Percentiles rank a stretch among this genome's conserved stretches.
phyloP scores from a whole-genome alignment of 1,140 invertebrate species.

The Cotesia typhae region DNA sequence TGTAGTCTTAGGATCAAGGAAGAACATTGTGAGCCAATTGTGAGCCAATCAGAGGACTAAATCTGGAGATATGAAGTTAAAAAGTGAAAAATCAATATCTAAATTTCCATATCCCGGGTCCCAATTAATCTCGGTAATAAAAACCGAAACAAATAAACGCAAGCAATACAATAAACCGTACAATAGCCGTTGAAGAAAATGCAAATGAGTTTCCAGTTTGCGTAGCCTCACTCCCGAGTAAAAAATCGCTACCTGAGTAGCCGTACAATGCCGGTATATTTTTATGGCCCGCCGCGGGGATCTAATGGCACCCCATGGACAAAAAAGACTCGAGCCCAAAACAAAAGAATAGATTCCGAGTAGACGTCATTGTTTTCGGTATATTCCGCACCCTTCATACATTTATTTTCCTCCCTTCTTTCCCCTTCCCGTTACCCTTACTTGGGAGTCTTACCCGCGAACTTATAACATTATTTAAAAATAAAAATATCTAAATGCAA shows the following conservation, averaged over 20 bases:
- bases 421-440: slow-evolving; percentile 26
- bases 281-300: slow-evolving; percentile 54
- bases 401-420: slow-evolving; percentile 52
- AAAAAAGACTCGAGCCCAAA: slow-evolving; percentile 47
- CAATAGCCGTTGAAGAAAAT: slow-evolving; percentile 24
- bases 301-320: slow-evolving; percentile 56
- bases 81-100: too few relatives aligned
- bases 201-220: slow-evolving; percentile 25
- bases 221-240: neutral
- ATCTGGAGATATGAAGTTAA: too few relatives aligned
- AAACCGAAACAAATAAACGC: neutral
- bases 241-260: slow-evolving; percentile 32
- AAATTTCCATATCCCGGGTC: too few relatives aligned
- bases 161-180: slow-evolving; percentile 10
- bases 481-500: too few relatives aligned
- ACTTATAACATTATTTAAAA: slow-evolving; percentile 49
- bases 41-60: too few relatives aligned
- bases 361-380: slow-evolving; percentile 62
- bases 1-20: too few relatives aligned
- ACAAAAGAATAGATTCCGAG: slow-evolving; percentile 56
- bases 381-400: slow-evolving; percentile 21
- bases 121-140: neutral
- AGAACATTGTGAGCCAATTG: too few relatives aligned
- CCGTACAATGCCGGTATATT: slow-evolving; percentile 50
- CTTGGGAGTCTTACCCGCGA: neutral